Evolutionary conservation across 2,888 invertebrate genomes (phyloP).

Genomic region (Podotricha telesiphe): DNA sequence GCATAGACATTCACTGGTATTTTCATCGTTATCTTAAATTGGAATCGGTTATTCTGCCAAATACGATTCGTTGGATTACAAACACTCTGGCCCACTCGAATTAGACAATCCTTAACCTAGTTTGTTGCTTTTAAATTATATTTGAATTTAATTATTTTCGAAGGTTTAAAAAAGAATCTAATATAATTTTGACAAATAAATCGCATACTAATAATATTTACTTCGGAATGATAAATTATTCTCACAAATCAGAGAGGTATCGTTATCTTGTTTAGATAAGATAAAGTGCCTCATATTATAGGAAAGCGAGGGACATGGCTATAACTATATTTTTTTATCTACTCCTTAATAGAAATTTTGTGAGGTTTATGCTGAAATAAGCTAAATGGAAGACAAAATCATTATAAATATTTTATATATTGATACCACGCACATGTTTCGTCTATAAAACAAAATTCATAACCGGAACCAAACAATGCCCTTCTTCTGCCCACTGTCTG

Average conservation of each 20-base stretch:
- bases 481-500: no score
- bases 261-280: constrained; percentile 9
- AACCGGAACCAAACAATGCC: no score
- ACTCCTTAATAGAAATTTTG: constrained; percentile 4
- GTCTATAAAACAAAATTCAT: no score
- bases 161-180: background rate
- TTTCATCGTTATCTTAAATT: constrained; percentile 49
- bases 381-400: background rate
- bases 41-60: constrained; percentile 48
- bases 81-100: constrained; percentile 30
- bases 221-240: background rate
- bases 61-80: constrained; percentile 45
- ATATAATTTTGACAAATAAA: background rate
- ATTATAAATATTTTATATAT: background rate
- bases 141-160: background rate
- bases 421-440: no score
- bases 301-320: constrained; percentile 3
- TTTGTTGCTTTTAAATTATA: background rate
- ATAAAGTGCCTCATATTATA: constrained; percentile 1
- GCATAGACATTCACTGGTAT: constrained; percentile 48
- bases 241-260: background rate
- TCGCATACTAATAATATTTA: background rate
- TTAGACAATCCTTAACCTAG: constrained; percentile 18
- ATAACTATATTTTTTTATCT: constrained; percentile 7
- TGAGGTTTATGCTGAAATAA: background rate